Conservation (phyloP, 2,797 vertebrate species). For the Characodon lateralis region DNA sequence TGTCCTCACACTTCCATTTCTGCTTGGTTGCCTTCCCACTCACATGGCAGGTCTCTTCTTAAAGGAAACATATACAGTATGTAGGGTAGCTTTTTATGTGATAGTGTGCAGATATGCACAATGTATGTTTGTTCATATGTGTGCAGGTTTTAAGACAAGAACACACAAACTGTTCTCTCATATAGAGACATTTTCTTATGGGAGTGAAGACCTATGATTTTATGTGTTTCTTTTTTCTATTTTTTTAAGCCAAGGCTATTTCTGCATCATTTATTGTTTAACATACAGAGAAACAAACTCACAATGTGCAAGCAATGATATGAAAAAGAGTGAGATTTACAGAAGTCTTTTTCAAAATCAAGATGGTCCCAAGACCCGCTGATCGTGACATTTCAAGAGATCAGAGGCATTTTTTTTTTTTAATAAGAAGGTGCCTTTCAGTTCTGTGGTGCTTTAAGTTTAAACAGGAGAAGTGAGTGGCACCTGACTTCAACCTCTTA, state of each 20-base stretch:
- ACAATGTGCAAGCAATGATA: conserved; percentile 24
- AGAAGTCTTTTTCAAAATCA: conserved; percentile 10
- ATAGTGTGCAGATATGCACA: conserved; percentile 11
- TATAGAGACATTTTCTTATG: conserved; percentile 32
- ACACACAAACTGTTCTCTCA: conserved; percentile 53
- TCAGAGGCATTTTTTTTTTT: conserved; percentile 29
- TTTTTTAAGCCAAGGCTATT: conserved; percentile 36
- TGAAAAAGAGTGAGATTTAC: not conserved
- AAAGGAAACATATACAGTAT: conserved; percentile 13
- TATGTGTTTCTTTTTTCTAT: conserved; percentile 29
- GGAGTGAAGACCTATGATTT: conserved; percentile 52
- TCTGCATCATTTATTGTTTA: conserved; percentile 36
- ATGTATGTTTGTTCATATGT: conserved; percentile 18
- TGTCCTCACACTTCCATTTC: conserved; percentile 38
- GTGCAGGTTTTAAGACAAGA: conserved; percentile 70
- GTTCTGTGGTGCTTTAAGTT: conserved; percentile 17
- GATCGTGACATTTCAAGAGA: conserved; percentile 29
- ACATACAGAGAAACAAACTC: conserved; percentile 18
- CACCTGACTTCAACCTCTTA: conserved; percentile 26
- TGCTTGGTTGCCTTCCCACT: conserved; percentile 24
- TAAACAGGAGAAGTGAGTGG: conserved; percentile 31
- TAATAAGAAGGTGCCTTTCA: conserved; percentile 13
- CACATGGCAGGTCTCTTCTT: conserved; percentile 32
- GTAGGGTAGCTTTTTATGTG: conserved; percentile 12
- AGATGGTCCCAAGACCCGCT: not conserved